A percentile compares a stretch with the other conserved stretches of the same genome.
Conservation (phyloP, 2,113 vertebrate genomes). For the Garra rufa region DNA sequence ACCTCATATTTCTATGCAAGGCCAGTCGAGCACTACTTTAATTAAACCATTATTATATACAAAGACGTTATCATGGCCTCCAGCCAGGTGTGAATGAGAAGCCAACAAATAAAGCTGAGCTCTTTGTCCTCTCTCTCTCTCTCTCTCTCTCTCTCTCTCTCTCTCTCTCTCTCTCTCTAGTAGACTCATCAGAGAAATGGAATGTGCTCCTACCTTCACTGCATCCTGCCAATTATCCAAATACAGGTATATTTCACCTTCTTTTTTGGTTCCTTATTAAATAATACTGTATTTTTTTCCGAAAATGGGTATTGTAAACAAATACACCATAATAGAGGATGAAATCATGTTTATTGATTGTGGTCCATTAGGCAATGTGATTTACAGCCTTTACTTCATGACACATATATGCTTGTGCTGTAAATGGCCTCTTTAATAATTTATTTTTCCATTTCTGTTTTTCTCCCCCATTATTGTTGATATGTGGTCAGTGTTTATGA, state of each 20-base stretch:
- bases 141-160: conserved; percentile 56
- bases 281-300: neutral
- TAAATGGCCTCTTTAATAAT: too few species aligned
- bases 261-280: conserved; percentile 61
- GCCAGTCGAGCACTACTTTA: conserved; percentile 63
- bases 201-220: conserved; percentile 54
- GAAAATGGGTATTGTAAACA: conserved; percentile 53
- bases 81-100: conserved; percentile 71
- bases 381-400: neutral
- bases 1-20: neutral
- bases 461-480: neutral
- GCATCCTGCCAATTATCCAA: conserved; percentile 69
- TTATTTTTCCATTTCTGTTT: neutral
- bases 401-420: neutral
- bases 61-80: conserved; percentile 68
- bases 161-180: conserved; percentile 56
- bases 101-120: conserved; percentile 20
- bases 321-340: conserved; percentile 16
- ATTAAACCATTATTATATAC: conserved; percentile 75
- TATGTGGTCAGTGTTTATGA: neutral
- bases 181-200: conserved; percentile 64
- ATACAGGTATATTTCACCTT: conserved; percentile 66
- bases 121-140: conserved; percentile 47
- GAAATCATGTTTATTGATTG: neutral
- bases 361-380: neutral